Evolutionary conservation across 2,113 vertebrate genomes (phyloP), one percentile per base, ranked within the genome.

Genomic region (Okapia johnstoni): DNA sequence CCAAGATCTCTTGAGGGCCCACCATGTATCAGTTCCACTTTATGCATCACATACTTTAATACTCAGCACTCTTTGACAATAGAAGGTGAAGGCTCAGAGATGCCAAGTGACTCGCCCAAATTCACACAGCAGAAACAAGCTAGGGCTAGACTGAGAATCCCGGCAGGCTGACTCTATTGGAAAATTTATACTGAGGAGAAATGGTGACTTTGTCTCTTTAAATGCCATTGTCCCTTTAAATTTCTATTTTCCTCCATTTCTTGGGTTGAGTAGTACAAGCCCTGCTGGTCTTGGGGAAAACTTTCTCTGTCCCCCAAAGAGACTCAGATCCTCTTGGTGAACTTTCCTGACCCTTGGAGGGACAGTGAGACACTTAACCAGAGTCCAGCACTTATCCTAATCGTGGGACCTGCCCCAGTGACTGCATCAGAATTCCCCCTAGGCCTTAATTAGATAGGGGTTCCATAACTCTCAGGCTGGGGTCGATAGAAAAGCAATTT

Each of bases 401-500:
- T 94, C 60, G 46, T 9, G 40, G 52, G 48, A 33, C 90, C 26
- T 88, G 54, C n/a, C 48, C 16, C 43, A 93, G 2, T 2, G 54
- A 86, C 61, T 52, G 61, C 11, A 80, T 91, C 57, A 55, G 66
- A 94, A 95, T 79, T 90, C 81, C 85, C 97, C 6, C 6, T 1
- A 30, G 63, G 15, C 77, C 70, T 96, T 96, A 84, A 94, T 96
- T 93, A 88, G 76, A 90, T 70, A 90, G 93, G 60, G 14, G 17
- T 52, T 96, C 90, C 77, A 93, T 91, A 94, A 93, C n/a, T 95
- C 79, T 66, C 77, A 61, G 2, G 21, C 7, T 19, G 40, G 88
- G 85, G 61, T 98, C 79, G 48, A 94, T 88, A 84, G 58, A 97
- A 98, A 97, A 97, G 88, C 94, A 97, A 93, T 96, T 95, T 98